phyloP scores from a whole-genome alignment of 2,113 vertebrate species.

The Leptocoma aspasia region DNA sequence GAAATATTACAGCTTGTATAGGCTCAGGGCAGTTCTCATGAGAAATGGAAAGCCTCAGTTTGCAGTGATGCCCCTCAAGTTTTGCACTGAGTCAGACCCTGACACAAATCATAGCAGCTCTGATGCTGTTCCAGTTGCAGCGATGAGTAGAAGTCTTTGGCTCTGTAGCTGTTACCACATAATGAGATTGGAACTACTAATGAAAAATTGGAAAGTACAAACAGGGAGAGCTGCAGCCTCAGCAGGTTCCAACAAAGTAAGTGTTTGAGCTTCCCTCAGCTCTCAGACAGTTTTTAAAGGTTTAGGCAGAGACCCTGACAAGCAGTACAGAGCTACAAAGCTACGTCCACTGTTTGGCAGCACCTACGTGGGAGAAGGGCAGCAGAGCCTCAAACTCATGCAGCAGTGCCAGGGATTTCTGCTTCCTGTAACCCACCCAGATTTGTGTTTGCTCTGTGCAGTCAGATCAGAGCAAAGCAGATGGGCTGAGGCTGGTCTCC shows the following conservation, averaged over 20 bases:
- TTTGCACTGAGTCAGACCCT: neutral
- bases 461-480: neutral
- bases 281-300: neutral
- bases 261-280: neutral
- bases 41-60: neutral
- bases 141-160: neutral
- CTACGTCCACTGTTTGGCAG: neutral
- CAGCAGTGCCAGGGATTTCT: neutral
- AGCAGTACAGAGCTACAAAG: neutral
- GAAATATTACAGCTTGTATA: neutral
- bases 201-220: neutral
- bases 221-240: neutral
- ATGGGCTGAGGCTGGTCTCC: neutral
- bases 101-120: neutral
- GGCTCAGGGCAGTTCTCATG: neutral
- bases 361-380: neutral
- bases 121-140: neutral
- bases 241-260: neutral
- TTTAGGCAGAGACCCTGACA: neutral
- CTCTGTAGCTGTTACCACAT: neutral
- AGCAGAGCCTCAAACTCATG: neutral
- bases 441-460: neutral
- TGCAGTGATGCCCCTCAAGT: neutral
- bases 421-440: neutral
- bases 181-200: neutral